Evolutionary conservation across 2,797 vertebrate species (phyloP).

Genomic region (Micromesistius poutassou): DNA sequence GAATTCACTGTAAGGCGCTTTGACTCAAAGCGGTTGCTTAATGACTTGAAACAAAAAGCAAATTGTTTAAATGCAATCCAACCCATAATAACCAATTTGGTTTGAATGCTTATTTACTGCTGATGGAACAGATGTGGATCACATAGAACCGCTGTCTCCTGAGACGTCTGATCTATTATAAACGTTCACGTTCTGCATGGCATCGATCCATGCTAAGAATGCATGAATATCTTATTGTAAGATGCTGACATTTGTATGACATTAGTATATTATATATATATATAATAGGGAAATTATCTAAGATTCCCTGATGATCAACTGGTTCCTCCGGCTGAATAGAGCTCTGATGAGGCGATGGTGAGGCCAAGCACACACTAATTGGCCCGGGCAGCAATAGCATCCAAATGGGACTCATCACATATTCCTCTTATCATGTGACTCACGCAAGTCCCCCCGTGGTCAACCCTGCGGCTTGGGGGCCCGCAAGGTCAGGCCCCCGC

Average conservation of each 20-base stretch:
- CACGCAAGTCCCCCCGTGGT: conserved; percentile 44
- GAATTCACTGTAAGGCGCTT: too few species aligned
- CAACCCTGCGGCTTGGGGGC: too few species aligned
- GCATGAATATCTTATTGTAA: too few species aligned
- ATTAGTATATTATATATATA: too few species aligned
- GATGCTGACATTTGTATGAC: too few species aligned
- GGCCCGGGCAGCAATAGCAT: conserved; percentile 46
- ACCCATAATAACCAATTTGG: neutral
- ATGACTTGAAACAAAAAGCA: too few species aligned
- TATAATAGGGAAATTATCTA: too few species aligned
- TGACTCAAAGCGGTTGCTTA: too few species aligned
- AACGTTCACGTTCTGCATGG: neutral
- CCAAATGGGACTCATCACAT: conserved; percentile 64
- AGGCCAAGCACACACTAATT: conserved; percentile 48
- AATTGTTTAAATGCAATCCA: neutral
- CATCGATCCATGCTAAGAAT: too few species aligned
- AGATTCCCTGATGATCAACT: too few species aligned
- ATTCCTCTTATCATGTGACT: conserved; percentile 66
- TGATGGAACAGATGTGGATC: neutral
- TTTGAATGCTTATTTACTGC: neutral
- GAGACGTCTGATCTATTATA: neutral
- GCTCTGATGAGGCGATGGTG: neutral
- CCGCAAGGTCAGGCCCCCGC: too few species aligned
- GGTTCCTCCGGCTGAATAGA: too few species aligned
- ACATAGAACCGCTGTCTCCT: neutral